Evolutionary conservation across 2,888 invertebrate species (phyloP).

Genomic region (Criorhina ranunculi): DNA sequence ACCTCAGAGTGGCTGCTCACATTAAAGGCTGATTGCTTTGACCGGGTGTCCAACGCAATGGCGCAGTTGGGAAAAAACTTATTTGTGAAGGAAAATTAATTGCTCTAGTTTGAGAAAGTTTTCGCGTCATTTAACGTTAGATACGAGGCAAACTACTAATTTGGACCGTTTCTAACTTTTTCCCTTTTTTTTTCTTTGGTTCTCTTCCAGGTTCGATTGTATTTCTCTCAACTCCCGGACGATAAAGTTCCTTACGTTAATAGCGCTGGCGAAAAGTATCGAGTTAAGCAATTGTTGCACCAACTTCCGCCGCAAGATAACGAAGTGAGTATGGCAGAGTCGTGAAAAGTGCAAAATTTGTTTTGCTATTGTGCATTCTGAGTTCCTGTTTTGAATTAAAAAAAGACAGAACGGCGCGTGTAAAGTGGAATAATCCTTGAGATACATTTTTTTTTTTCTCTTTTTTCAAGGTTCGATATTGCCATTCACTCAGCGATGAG

Average conservation of each 20-base stretch:
- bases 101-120: conserved; percentile 75
- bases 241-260: conserved; percentile 99
- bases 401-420: conserved; percentile 55
- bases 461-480: conserved; percentile 91
- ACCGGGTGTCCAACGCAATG: conserved; percentile 30
- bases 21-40: conserved; percentile 55
- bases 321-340: conserved; percentile 86
- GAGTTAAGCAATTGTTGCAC: conserved; percentile 96
- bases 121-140: conserved; percentile 64
- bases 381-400: conserved; percentile 81
- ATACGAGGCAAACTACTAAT: conserved; percentile 61
- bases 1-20: conserved; percentile 36
- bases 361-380: conserved; percentile 65
- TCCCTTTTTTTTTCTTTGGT: neutral
- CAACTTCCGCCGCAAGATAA: conserved; percentile 99
- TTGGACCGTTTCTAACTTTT: conserved; percentile 66
- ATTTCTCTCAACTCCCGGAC: conserved; percentile 97
- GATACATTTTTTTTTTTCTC: conserved; percentile 40
- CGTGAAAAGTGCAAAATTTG: conserved; percentile 55
- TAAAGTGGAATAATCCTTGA: conserved; percentile 68
- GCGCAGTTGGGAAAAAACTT: conserved; percentile 35
- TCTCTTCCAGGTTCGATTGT: conserved; percentile 94
- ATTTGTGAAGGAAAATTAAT: conserved; percentile 66
- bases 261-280: conserved; percentile 96
- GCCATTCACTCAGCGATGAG: conserved; percentile 96